phyloP scores from a whole-genome alignment of 2,797 vertebrate species.

The Fistularia tabacaria region DNA sequence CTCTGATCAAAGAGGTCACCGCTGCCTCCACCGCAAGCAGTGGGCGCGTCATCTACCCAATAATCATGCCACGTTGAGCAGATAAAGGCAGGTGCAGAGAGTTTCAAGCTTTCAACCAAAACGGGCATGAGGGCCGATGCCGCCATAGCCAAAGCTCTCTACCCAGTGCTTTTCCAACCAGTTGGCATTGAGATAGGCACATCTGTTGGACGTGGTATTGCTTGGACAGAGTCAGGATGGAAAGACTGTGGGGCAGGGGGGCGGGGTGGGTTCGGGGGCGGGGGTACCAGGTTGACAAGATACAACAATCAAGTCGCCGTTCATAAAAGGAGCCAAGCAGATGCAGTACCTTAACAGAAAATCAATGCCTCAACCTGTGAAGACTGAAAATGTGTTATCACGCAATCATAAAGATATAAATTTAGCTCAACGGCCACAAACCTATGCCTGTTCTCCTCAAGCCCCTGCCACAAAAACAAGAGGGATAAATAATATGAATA shows the following conservation, averaged over 20 bases:
- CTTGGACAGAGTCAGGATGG: conserved; percentile 67
- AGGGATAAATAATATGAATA: conserved; percentile 70
- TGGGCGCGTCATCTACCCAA: conserved; percentile 50
- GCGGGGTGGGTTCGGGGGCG: background rate
- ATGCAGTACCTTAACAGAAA: conserved; percentile 71
- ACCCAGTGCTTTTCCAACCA: conserved; percentile 61
- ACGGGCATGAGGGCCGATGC: conserved; percentile 39
- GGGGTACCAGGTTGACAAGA: conserved; percentile 38
- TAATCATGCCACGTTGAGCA: conserved; percentile 58
- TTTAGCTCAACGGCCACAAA: conserved; percentile 51
- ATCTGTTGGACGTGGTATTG: conserved; percentile 77
- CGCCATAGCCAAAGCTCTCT: conserved; percentile 57
- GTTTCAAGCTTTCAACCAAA: conserved; percentile 57
- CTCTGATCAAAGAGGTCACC: conserved; percentile 55
- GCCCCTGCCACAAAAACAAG: conserved; percentile 64
- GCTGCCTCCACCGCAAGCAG: conserved; percentile 50
- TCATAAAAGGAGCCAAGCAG: conserved; percentile 28
- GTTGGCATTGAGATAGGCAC: conserved; percentile 70
- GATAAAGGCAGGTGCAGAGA: conserved; percentile 68
- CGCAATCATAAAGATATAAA: conserved; percentile 61
- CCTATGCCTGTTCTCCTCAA: conserved; percentile 48
- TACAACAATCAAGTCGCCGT: conserved; percentile 49
- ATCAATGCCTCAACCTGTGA: conserved; percentile 62
- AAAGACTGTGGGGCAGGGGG: conserved; percentile 33
- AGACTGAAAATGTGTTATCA: conserved; percentile 60